phyloP scores from a whole-genome alignment of 2,888 invertebrate species.

The Lamellibrachia satsuma region DNA sequence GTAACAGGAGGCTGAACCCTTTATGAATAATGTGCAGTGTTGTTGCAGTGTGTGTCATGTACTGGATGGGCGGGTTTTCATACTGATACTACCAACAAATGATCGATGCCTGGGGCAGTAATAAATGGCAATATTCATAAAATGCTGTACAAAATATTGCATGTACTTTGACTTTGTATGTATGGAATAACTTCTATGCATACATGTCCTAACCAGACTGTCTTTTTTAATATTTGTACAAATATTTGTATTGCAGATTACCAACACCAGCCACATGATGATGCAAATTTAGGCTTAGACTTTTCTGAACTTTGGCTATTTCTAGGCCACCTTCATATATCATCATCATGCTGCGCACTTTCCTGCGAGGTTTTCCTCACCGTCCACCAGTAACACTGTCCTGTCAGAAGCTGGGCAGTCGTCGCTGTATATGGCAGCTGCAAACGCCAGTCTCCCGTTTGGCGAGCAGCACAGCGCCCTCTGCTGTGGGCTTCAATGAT shows the following conservation, averaged over 20 bases:
- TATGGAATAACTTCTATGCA: too few relatives aligned
- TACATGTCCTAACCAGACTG: too few relatives aligned
- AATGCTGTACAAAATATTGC: too few relatives aligned
- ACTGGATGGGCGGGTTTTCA: too few relatives aligned
- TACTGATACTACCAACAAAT: too few relatives aligned
- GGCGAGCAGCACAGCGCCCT: constrained; percentile 28
- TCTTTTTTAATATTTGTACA: background rate
- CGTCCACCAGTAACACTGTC: background rate
- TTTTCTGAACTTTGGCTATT: background rate
- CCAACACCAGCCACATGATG: background rate
- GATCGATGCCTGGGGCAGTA: too few relatives aligned
- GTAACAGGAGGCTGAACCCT: too few relatives aligned
- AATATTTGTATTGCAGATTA: background rate
- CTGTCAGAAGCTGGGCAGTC: background rate
- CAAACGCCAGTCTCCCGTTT: background rate
- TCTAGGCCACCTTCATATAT: constrained; percentile 8
- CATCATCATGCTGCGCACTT: background rate
- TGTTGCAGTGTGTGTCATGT: too few relatives aligned
- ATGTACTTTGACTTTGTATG: too few relatives aligned
- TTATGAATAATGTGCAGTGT: too few relatives aligned
- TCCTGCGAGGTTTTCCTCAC: background rate
- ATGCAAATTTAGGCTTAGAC: background rate
- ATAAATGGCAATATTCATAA: too few relatives aligned
- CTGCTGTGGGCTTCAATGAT: constrained; percentile 42
- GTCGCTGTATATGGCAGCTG: constrained; percentile 7